phyloP scores from a whole-genome alignment of 2,113 vertebrate genomes.

The Genyomyrus donnyi region DNA sequence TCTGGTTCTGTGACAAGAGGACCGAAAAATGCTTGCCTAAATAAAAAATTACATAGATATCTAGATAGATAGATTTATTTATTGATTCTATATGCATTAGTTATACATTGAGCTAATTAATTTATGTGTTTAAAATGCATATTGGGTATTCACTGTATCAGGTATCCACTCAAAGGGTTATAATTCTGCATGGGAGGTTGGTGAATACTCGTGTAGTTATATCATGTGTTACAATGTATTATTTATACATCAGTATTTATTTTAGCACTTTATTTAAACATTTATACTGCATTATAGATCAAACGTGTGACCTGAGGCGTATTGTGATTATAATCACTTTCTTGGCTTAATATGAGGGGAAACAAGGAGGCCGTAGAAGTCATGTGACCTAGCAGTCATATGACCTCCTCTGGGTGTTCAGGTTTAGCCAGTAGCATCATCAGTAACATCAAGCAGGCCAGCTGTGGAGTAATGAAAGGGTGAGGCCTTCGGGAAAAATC shows the following conservation, averaged over 20 bases:
- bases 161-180: not conserved
- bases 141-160: not conserved
- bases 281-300: not conserved
- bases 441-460: not conserved
- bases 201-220: not conserved
- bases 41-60: not conserved
- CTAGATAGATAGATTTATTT: too few relatives aligned
- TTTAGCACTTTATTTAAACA: not conserved
- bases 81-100: not conserved
- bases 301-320: not conserved
- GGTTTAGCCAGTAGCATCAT: not conserved
- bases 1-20: not conserved
- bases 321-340: not conserved
- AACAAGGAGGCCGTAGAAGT: not conserved
- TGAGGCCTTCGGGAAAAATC: not conserved
- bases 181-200: not conserved
- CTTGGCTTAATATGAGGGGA: not conserved
- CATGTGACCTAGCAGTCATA: not conserved
- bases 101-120: not conserved
- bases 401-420: not conserved
- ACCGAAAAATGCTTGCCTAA: not conserved
- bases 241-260: not conserved
- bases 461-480: not conserved
- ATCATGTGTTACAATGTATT: not conserved
- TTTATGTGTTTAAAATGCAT: not conserved